phyloP scores from a whole-genome alignment of 2,888 invertebrate species.

The Chymomyza caudatula region DNA sequence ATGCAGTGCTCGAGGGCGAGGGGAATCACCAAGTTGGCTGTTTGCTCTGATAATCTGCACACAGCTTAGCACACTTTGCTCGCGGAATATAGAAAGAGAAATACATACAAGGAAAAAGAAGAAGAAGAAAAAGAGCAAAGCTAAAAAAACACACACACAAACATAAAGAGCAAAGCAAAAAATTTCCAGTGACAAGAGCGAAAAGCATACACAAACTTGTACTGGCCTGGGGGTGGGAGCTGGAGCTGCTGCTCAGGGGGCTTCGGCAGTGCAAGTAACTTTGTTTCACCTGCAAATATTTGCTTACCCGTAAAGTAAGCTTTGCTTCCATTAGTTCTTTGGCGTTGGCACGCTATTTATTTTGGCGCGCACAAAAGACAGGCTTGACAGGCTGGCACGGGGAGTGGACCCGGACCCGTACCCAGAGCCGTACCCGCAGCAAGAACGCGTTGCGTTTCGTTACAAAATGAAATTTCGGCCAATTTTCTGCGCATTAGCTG shows the following conservation, averaged over 20 bases:
- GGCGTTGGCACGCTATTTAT: slow-evolving; percentile 17
- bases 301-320: slow-evolving; percentile 70
- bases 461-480: slow-evolving; percentile 62
- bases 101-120: background rate
- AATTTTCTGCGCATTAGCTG: slow-evolving; percentile 66
- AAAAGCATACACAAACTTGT: too few species aligned
- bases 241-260: background rate
- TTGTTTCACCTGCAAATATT: slow-evolving; percentile 65
- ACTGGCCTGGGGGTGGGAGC: too few species aligned
- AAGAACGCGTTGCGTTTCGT: slow-evolving; percentile 18
- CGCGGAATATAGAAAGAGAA: background rate
- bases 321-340: slow-evolving; percentile 62
- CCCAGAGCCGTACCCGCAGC: background rate
- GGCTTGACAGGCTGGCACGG: background rate
- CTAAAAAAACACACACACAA: too few species aligned
- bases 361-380: background rate
- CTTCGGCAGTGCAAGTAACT: slow-evolving; percentile 43
- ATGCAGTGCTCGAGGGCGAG: background rate
- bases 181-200: background rate
- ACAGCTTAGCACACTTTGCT: slow-evolving; percentile 52
- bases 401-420: background rate
- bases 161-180: slow-evolving; percentile 12
- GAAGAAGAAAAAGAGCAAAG: background rate
- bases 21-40: slow-evolving; percentile 37
- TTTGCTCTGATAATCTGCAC: slow-evolving; percentile 66